Percentiles rank a stretch among this genome's conserved stretches.
phyloP scores from a whole-genome alignment of 2,113 vertebrate species.

The Tetrao urogallus region DNA sequence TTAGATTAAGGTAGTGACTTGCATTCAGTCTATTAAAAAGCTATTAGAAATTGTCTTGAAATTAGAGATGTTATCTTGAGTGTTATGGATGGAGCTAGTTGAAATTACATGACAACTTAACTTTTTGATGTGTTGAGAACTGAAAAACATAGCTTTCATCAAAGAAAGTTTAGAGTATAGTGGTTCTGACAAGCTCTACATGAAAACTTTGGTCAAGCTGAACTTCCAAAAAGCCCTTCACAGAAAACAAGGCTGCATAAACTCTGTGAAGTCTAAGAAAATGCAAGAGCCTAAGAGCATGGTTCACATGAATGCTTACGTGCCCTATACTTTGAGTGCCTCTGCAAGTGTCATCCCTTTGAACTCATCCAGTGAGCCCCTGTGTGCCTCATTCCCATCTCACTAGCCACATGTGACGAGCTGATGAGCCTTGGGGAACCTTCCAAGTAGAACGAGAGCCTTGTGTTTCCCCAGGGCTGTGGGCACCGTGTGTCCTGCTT shows the following conservation, averaged over 20 bases:
- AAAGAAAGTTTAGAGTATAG: not conserved
- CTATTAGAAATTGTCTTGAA: not conserved
- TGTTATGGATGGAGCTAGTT: not conserved
- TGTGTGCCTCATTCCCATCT: not conserved
- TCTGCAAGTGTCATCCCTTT: not conserved
- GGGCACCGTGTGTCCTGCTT: not conserved
- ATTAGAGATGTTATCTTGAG: not conserved
- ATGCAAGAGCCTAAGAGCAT: not conserved
- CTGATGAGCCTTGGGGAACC: not conserved
- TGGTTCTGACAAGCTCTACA: not conserved
- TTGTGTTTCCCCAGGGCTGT: not conserved
- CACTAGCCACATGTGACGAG: not conserved
- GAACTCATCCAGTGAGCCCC: accelerated
- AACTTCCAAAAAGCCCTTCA: not conserved
- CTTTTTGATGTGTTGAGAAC: not conserved
- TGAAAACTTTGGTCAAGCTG: not conserved
- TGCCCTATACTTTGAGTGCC: not conserved
- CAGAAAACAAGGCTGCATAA: not conserved
- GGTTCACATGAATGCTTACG: not conserved
- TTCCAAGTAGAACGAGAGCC: not conserved
- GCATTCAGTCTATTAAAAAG: not conserved
- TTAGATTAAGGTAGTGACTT: not conserved
- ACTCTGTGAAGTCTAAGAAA: not conserved
- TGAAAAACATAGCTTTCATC: not conserved
- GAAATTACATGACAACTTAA: not conserved